Evolutionary conservation across 2,113 vertebrate genomes (phyloP).

Genomic region (Empidonax alnorum): DNA sequence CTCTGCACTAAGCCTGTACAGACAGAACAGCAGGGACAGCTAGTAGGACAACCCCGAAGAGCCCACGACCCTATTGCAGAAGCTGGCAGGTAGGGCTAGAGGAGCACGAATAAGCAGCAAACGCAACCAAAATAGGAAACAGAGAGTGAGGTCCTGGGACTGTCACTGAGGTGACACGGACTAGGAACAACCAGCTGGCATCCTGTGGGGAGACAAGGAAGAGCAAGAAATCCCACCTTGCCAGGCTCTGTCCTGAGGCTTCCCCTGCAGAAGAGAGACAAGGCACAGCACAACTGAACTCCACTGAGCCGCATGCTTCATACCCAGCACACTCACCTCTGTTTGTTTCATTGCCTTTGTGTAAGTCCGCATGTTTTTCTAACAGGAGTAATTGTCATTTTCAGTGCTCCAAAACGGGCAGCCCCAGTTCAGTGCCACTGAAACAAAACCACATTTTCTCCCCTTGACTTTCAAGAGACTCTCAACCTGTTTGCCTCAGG

Average conservation of each 20-base stretch:
- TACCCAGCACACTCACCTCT: not conserved
- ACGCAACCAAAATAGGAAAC: not conserved
- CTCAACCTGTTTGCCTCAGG: not conserved
- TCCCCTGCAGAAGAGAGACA: not conserved
- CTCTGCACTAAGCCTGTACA: fast-evolving
- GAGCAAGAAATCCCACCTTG: not conserved
- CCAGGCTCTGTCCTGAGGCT: not conserved
- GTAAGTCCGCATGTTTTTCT: not conserved
- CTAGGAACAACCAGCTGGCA: not conserved
- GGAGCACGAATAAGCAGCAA: not conserved
- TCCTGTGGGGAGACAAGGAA: not conserved
- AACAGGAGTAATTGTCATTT: not conserved
- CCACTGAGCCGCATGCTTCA: fast-evolving
- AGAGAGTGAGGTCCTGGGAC: not conserved
- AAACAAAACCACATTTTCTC: not conserved
- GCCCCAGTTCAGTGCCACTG: not conserved
- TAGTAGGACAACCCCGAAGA: not conserved
- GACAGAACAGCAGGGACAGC: not conserved
- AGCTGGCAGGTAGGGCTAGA: not conserved
- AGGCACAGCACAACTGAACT: not conserved
- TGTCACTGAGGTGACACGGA: not conserved
- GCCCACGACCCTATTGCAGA: not conserved
- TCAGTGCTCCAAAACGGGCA: fast-evolving
- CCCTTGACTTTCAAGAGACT: not conserved
- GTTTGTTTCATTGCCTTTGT: not conserved